phyloP scores from a whole-genome alignment of 2,797 vertebrate species.

The Lagodon rhomboides region DNA sequence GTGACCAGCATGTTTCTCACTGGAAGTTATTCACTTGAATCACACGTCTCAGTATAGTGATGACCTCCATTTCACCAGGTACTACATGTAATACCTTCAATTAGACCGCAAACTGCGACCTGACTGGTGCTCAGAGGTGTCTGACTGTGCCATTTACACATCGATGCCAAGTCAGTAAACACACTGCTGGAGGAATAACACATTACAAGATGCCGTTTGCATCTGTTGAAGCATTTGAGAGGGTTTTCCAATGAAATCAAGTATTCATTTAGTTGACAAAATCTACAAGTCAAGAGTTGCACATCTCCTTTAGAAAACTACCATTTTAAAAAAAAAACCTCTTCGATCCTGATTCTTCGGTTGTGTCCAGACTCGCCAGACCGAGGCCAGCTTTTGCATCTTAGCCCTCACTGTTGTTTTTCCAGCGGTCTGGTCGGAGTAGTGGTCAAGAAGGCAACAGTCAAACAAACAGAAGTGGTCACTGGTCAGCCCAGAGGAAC shows the following conservation, averaged over 20 bases:
- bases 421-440: constrained; percentile 49
- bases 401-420: constrained; percentile 32
- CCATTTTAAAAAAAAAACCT: too few relatives aligned
- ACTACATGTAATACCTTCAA: too few relatives aligned
- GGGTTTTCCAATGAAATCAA: neutral
- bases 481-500: constrained; percentile 42
- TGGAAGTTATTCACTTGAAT: too few relatives aligned
- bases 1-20: too few relatives aligned
- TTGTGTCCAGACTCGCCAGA: constrained; percentile 6
- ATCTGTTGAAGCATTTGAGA: neutral
- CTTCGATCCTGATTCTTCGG: neutral
- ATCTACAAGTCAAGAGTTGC: neutral
- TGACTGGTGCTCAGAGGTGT: too few relatives aligned
- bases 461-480: constrained; percentile 63
- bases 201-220: neutral
- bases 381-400: neutral
- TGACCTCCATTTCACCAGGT: too few relatives aligned
- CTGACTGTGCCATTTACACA: neutral
- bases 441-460: constrained; percentile 50
- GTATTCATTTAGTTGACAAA: neutral
- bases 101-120: too few relatives aligned
- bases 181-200: neutral
- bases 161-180: neutral
- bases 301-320: neutral
- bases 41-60: too few relatives aligned